Evolutionary conservation across 2,888 invertebrate species (phyloP), one percentile per base, ranked within the genome.

Genomic region (Mesoligia furuncula): DNA sequence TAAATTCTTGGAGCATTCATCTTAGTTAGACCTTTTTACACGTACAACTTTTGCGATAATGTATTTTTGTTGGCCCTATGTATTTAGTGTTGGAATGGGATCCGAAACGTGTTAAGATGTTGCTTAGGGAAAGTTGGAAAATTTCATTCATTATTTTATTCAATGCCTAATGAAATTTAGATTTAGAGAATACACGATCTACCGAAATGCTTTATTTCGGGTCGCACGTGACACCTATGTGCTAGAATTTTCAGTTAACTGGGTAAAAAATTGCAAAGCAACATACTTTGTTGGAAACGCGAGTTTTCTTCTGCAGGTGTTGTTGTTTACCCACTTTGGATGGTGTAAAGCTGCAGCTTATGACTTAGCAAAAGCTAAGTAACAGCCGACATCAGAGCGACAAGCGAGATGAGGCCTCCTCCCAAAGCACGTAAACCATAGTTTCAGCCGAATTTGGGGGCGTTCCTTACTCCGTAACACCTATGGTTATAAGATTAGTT

Each of bases 1-100:
- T 90, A 90, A 90, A 89, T 88, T 89, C 87, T 79, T 86, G 39
- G 83, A 83, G 86, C 86, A 88, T 90, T 89, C 85, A 88, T 90
- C 90, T 88, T 86, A 85, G 83, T 89, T 89, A 89, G 86, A 73
- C 77, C 70, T 90, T 87, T 86, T 89, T 81, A 86, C 75, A 90
- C 83, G 84, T 85, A 66, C 76, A 89, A 89, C 80, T 90, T 89
- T 85, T 83, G 79, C 68, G 83, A 85, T 86, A 79, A 82, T 88
- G 62, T 87, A 85, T 87, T 84, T 87, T 80, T 80, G 76, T 89
- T 84, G 31, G 62, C 75, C 65, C 77, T 76, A 75, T 69, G 77
- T 79, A 79, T 76, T 86, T 77, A 76, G 71, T 66, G 39, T 76
- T 74, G 65, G 75, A 84, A 86, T 83, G 73, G 65, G 54, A 73